These are phyloP conservation scores for Drosophila crucigera DNA, from an alignment of 2,888 invertebrate species.

Conservation along the genomic window DNA sequence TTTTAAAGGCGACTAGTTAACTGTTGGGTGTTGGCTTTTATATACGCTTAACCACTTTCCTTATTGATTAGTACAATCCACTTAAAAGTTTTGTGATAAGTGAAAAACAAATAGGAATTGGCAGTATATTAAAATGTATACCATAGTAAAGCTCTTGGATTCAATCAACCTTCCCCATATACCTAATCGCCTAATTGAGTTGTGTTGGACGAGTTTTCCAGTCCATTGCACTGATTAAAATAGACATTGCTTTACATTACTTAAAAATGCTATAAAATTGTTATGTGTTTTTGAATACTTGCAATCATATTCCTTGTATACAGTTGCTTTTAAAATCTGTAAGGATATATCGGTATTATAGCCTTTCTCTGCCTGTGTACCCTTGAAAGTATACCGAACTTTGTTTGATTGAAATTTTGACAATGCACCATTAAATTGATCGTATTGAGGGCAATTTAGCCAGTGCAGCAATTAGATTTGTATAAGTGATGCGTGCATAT, in stretches of 20 bases:
- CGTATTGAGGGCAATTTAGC: neutral
- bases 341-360: neutral
- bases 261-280: too few species aligned
- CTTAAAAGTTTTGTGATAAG: constrained; percentile 2
- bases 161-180: too few species aligned
- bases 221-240: too few species aligned
- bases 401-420: neutral
- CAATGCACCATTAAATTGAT: neutral
- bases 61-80: neutral
- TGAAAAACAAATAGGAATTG: neutral
- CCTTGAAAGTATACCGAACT: neutral
- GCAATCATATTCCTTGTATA: too few species aligned
- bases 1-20: neutral
- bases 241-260: too few species aligned
- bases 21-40: neutral
- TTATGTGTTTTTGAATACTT: neutral
- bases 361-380: neutral
- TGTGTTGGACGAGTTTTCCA: too few species aligned
- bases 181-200: too few species aligned
- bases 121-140: neutral
- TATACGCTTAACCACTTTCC: neutral
- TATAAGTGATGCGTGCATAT: neutral
- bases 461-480: neutral
- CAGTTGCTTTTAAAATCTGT: neutral
- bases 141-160: too few species aligned